These are phyloP conservation scores for Lethenteron camtschaticum DNA, from an alignment of 2,113 vertebrate species.

Conservation along the genomic window DNA sequence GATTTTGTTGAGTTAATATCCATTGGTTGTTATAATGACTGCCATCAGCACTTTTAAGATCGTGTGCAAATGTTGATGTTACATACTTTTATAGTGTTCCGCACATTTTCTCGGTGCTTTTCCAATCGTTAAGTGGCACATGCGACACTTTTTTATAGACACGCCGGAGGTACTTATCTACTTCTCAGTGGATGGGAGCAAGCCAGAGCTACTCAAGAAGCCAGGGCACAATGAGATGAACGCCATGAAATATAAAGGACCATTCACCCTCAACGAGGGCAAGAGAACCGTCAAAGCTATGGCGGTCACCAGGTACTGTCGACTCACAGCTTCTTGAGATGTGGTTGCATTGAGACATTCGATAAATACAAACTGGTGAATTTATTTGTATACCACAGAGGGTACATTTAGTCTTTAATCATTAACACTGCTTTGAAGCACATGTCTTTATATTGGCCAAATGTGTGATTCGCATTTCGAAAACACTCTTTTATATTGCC, in stretches of 20 bases:
- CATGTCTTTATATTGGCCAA: too few relatives aligned
- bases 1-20: slow-evolving; percentile 10
- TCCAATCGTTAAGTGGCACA: too few relatives aligned
- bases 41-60: background rate
- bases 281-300: slow-evolving; percentile 49
- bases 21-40: background rate
- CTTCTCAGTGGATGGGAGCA: slow-evolving; percentile 67
- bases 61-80: background rate
- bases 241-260: slow-evolving; percentile 39
- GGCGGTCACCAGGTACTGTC: slow-evolving; percentile 42
- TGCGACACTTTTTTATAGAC: slow-evolving; percentile 22
- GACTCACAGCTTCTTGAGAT: too few relatives aligned
- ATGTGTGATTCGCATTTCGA: too few relatives aligned
- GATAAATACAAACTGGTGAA: too few relatives aligned
- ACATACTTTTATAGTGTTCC: background rate
- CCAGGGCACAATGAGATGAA: slow-evolving; percentile 20
- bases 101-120: background rate
- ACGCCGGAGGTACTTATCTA: slow-evolving; percentile 40
- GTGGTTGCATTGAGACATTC: too few relatives aligned
- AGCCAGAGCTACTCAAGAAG: slow-evolving; percentile 32
- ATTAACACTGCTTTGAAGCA: too few relatives aligned
- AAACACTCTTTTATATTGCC: too few relatives aligned
- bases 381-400: too few relatives aligned
- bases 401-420: too few relatives aligned
- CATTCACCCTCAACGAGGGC: slow-evolving; percentile 42